Conservation (phyloP, 2,888 invertebrate genomes). For the Apamea epomidion region DNA sequence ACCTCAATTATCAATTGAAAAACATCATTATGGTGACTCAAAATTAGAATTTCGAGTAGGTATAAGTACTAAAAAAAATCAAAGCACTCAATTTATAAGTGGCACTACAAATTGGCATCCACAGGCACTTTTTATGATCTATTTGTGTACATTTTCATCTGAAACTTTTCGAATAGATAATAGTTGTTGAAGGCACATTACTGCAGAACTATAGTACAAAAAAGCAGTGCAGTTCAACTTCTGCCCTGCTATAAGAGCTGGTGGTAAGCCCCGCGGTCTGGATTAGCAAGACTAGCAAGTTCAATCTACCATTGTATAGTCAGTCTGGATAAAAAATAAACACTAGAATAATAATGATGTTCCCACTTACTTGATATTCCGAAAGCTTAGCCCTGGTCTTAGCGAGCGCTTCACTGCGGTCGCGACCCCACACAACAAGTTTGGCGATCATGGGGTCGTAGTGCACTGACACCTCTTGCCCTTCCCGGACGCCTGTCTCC, state of each 20-base stretch:
- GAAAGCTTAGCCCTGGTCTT: slow-evolving; percentile 94
- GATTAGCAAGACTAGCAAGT: background rate
- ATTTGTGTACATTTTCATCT: background rate
- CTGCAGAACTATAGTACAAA: background rate
- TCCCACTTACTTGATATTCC: slow-evolving; percentile 95
- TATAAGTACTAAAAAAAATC: too few relatives aligned
- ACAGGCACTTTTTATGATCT: background rate
- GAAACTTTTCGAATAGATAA: too few relatives aligned
- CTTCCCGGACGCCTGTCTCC: slow-evolving; percentile 96
- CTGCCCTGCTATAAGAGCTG: too few relatives aligned
- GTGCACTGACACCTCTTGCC: slow-evolving; percentile 99
- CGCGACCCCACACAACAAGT: slow-evolving; percentile 98
- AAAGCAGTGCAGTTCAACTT: too few relatives aligned
- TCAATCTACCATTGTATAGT: background rate
- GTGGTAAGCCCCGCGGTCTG: too few relatives aligned
- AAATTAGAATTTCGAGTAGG: too few relatives aligned
- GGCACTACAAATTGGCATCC: too few relatives aligned
- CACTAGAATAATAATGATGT: background rate
- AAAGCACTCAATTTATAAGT: too few relatives aligned
- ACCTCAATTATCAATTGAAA: too few relatives aligned
- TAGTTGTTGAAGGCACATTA: background rate
- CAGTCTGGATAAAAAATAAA: background rate
- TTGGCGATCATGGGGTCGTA: slow-evolving; percentile 99
- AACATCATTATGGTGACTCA: too few relatives aligned
- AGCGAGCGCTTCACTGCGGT: slow-evolving; percentile 94